These are phyloP conservation scores for Archilochus colubris DNA, from an alignment of 2,113 vertebrate genomes.

Conservation along the genomic window DNA sequence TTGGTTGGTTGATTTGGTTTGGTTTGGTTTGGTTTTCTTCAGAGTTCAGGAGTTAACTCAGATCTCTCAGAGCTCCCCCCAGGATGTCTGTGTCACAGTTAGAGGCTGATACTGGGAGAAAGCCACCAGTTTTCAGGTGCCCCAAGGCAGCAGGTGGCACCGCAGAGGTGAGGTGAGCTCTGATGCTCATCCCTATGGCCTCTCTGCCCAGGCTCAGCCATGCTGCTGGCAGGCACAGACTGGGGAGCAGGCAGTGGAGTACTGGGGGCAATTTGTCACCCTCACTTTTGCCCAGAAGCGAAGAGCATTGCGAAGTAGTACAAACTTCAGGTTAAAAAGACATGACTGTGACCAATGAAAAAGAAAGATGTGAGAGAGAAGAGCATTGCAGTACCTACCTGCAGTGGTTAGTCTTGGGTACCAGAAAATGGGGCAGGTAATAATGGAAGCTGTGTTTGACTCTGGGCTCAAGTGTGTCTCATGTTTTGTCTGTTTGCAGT, in stretches of 20 bases:
- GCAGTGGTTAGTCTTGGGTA: background rate
- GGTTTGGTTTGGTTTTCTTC: background rate
- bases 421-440: background rate
- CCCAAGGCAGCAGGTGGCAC: fast-evolving
- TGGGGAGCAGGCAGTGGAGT: background rate
- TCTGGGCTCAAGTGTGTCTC: background rate
- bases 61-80: background rate
- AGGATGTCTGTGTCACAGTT: background rate
- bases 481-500: background rate
- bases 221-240: background rate
- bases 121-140: fast-evolving
- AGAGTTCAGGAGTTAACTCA: background rate
- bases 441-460: background rate
- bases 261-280: background rate
- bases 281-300: background rate
- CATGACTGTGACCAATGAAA: background rate
- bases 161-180: background rate
- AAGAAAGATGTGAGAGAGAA: background rate
- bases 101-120: background rate
- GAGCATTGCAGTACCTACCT: background rate
- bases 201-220: fast-evolving
- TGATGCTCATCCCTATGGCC: fast-evolving
- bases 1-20: too few species aligned
- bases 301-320: background rate
- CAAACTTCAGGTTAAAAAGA: background rate